Evolutionary conservation across 2,888 invertebrate species (phyloP).

Genomic region (Gymnocheta viridis): DNA sequence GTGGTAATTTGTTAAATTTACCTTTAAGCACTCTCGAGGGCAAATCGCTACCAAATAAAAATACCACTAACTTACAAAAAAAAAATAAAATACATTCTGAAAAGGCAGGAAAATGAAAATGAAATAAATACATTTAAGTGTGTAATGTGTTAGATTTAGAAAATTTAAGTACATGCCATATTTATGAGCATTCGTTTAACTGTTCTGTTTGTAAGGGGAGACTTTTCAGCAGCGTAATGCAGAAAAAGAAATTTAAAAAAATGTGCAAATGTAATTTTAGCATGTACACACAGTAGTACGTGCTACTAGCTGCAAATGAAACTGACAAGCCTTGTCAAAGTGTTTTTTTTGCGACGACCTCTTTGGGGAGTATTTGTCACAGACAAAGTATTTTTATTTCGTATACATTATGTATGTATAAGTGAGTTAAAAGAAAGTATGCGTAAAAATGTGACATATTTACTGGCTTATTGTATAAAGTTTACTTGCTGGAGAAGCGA

Average conservation of each 20-base stretch:
- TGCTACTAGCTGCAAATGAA: constrained; percentile 71
- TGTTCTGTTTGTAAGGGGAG: constrained; percentile 23
- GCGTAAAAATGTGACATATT: not conserved
- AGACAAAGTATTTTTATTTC: constrained; percentile 17
- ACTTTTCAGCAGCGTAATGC: constrained; percentile 31
- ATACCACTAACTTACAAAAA: constrained; percentile 35
- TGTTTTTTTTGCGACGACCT: constrained; percentile 69
- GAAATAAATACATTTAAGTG: constrained; percentile 68
- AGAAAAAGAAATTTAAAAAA: constrained; percentile 33
- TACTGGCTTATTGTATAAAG: not conserved
- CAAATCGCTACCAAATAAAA: constrained; percentile 67
- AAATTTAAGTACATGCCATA: constrained; percentile 37
- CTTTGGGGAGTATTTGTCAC: constrained; percentile 68
- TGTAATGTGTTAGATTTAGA: constrained; percentile 66
- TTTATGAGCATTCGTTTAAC: constrained; percentile 36
- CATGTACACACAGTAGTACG: constrained; percentile 46
- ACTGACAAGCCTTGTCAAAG: constrained; percentile 78
- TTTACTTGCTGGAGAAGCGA: not conserved
- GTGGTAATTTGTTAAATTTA: constrained; percentile 72
- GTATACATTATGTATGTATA: no score
- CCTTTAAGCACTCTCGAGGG: constrained; percentile 71
- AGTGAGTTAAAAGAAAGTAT: constrained; percentile 14
- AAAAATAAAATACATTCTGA: constrained; percentile 9
- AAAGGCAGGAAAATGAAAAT: constrained; percentile 42
- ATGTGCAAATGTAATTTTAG: constrained; percentile 66